These are phyloP conservation scores for Chrysolina americana DNA, from an alignment of 2,888 invertebrate genomes.

Conservation along the genomic window DNA sequence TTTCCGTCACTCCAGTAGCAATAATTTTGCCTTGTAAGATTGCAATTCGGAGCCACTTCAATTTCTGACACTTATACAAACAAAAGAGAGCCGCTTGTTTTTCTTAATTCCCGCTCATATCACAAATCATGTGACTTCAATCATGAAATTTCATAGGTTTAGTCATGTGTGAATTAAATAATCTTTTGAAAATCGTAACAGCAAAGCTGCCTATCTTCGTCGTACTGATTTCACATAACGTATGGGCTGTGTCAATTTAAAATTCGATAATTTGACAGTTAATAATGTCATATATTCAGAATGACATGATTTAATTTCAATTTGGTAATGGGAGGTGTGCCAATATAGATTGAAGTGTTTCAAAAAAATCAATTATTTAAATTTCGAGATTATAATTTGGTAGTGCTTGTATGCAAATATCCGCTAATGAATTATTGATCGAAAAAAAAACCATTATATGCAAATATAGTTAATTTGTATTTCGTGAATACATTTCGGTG, in stretches of 20 bases:
- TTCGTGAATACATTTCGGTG: neutral
- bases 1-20: no score
- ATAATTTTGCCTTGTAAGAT: no score
- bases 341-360: neutral
- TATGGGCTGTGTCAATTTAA: neutral
- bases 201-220: no score
- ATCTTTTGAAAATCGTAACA: no score
- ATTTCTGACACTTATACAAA: no score
- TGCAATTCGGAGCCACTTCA: no score
- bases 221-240: neutral
- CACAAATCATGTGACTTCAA: no score
- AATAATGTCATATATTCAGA: neutral
- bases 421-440: slow-evolving; percentile 9
- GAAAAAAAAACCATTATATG: slow-evolving; percentile 14
- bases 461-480: slow-evolving; percentile 6
- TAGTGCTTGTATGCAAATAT: slow-evolving; percentile 11
- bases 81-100: no score
- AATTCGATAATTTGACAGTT: neutral
- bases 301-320: slow-evolving; percentile 9
- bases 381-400: slow-evolving; percentile 6
- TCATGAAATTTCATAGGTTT: no score
- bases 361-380: slow-evolving; percentile 10
- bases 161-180: no score
- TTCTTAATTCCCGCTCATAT: no score
- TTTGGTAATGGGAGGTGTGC: neutral